Conservation (phyloP, 2,797 vertebrate genomes). For the Schizopygopsis malacanthus region DNA sequence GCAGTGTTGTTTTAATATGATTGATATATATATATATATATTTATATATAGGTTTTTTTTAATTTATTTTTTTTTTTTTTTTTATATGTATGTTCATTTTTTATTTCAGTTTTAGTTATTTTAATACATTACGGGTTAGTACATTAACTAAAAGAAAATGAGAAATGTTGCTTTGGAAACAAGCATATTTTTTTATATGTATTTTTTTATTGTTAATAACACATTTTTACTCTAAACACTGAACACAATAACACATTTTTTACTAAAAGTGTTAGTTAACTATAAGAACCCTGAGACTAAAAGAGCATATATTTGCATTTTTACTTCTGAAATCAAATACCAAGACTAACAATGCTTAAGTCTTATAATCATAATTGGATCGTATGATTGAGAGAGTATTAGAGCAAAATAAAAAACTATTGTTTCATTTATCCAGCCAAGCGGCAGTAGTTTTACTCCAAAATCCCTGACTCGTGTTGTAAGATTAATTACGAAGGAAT, state of each 20-base stretch:
- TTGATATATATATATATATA: not conserved
- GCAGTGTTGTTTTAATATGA: not conserved
- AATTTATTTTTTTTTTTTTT: too few relatives aligned
- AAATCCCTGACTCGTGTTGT: constrained; percentile 30
- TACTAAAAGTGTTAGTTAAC: not conserved
- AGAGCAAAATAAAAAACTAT: constrained; percentile 9
- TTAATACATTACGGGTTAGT: not conserved
- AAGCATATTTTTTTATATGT: not conserved
- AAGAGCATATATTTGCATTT: not conserved
- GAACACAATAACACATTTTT: not conserved
- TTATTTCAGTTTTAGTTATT: not conserved
- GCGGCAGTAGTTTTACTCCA: not conserved
- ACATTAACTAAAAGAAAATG: not conserved
- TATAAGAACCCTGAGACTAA: not conserved
- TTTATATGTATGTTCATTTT: not conserved
- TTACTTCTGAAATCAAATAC: not conserved
- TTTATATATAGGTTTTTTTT: too few relatives aligned
- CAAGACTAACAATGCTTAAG: not conserved
- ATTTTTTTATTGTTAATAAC: too few relatives aligned
- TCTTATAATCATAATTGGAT: not conserved
- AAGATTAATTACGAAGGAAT: constrained; percentile 56
- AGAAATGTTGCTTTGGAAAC: not conserved
- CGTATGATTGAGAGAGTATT: not conserved
- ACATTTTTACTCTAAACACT: not conserved
- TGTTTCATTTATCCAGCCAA: not conserved